Evolutionary conservation across 2,888 invertebrate genomes (phyloP).

Genomic region (Ennomos erosarius): DNA sequence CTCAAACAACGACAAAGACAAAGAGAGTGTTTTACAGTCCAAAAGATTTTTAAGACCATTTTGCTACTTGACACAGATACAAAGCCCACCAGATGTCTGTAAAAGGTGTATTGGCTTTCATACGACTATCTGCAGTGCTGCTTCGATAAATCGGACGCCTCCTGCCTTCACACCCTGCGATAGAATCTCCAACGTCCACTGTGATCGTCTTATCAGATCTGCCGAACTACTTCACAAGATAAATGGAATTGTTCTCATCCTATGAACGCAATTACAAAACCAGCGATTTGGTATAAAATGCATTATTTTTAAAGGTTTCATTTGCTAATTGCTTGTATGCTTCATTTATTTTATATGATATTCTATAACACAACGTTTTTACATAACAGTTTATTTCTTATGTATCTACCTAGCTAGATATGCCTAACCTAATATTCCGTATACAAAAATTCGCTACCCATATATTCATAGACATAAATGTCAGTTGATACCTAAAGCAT

Average conservation of each 20-base stretch:
- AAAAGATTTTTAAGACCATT: too few species aligned
- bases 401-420: too few species aligned
- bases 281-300: slow-evolving; percentile 34
- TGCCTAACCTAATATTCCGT: too few species aligned
- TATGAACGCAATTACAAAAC: slow-evolving; percentile 63
- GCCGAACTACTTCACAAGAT: slow-evolving; percentile 65
- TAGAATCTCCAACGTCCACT: slow-evolving; percentile 59
- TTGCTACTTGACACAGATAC: slow-evolving; percentile 1
- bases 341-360: too few species aligned
- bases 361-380: not conserved
- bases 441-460: too few species aligned
- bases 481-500: too few species aligned
- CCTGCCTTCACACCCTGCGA: slow-evolving; percentile 49
- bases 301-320: not conserved
- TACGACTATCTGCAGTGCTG: slow-evolving; percentile 26
- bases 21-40: too few species aligned
- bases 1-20: too few species aligned
- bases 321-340: not conserved
- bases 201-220: slow-evolving; percentile 69
- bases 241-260: slow-evolving; percentile 71
- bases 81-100: slow-evolving; percentile 14
- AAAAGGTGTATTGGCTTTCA: slow-evolving; percentile 20
- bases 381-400: not conserved
- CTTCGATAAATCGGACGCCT: slow-evolving; percentile 46
- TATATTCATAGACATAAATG: too few species aligned